A percentile compares a stretch with the other conserved stretches of the same genome.
Evolutionary conservation across 2,888 invertebrate species (phyloP).

Genomic region (Zelleria hepariella): DNA sequence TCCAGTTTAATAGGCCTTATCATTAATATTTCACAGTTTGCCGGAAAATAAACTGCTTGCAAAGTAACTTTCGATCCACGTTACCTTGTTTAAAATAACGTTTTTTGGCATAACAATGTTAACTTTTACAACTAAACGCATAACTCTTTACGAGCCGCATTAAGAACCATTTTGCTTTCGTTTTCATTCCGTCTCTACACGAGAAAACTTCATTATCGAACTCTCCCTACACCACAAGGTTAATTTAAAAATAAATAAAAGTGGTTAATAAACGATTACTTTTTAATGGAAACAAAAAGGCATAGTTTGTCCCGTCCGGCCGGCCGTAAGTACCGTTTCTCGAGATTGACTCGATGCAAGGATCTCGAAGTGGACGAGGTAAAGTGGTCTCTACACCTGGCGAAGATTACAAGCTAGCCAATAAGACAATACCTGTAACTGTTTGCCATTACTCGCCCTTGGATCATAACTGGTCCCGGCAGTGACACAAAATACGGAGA

Average conservation of each 20-base stretch:
- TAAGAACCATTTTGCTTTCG: not conserved
- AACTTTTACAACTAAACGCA: not conserved
- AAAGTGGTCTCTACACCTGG: constrained; percentile 28
- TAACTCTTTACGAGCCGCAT: not conserved
- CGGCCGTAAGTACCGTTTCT: constrained; percentile 25
- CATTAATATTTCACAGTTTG: not conserved
- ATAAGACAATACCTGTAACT: constrained; percentile 31
- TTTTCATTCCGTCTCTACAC: not conserved
- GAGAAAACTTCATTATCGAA: not conserved
- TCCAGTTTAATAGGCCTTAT: constrained; percentile 5
- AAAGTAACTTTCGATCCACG: constrained; percentile 2
- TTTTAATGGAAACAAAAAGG: not conserved
- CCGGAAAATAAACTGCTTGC: not conserved
- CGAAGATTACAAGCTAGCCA: constrained; percentile 30
- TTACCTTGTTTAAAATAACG: not conserved
- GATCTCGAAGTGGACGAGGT: not conserved
- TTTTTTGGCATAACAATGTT: not conserved
- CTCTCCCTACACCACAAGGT: not conserved
- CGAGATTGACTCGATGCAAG: constrained; percentile 16
- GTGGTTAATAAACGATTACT: constrained; percentile 8
- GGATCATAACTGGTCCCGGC: not conserved
- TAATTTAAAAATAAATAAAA: constrained; percentile 14
- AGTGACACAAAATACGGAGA: not conserved
- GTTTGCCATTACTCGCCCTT: constrained; percentile 27
- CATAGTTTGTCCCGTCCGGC: not conserved